Base-by-base conservation (phyloP, 1,140 invertebrate genomes). In the Polypedilum vanderplanki region DNA sequence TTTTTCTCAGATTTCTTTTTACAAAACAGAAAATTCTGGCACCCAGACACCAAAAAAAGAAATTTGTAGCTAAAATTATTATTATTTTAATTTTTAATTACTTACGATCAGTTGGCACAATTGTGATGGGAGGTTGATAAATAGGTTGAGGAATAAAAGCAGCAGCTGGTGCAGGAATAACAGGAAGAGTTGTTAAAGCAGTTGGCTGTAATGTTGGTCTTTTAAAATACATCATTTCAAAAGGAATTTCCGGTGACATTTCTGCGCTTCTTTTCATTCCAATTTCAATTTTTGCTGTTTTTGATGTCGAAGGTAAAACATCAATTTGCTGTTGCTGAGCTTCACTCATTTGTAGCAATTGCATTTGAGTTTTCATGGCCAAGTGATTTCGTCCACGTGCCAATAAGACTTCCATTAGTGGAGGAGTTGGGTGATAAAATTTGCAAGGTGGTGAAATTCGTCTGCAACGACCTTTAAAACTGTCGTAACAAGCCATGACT, bases 141-240 rank as follows among this genome's bases (percentile, higher is more conserved):
- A 57, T n/a, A 57, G 46, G 46, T n/a, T 57, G 46, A 1, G 46
- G 46, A 15, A 57, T 57, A 57, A 57, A 57, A n/a, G 46, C 12
- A 12, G n/a, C n/a, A n/a, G n/a, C n/a, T n/a, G n/a, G n/a, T n/a
- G n/a, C n/a, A n/a, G n/a, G n/a, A n/a, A n/a, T n/a, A n/a, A n/a
- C n/a, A n/a, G n/a, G n/a, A n/a, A n/a, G n/a, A n/a, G n/a, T n/a
- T n/a, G 12, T 57, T 57, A n/a, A 57, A 57, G 12, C 46, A 57
- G 12, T 15, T 12, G 8, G 46, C 10, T 12, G 3, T 3, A 57
- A 57, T 57, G 46, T 57, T 57, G 46, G 46, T 57, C 46, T 12
- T 12, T 57, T 57, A 57, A 57, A 57, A 15, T 57, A 57, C 46
- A 57, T 57, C 46, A 57, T 57, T 57, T 57, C 46, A 57, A 57